Evolutionary conservation across 2,797 vertebrate genomes (phyloP).

Genomic region (Psittacula echo): DNA sequence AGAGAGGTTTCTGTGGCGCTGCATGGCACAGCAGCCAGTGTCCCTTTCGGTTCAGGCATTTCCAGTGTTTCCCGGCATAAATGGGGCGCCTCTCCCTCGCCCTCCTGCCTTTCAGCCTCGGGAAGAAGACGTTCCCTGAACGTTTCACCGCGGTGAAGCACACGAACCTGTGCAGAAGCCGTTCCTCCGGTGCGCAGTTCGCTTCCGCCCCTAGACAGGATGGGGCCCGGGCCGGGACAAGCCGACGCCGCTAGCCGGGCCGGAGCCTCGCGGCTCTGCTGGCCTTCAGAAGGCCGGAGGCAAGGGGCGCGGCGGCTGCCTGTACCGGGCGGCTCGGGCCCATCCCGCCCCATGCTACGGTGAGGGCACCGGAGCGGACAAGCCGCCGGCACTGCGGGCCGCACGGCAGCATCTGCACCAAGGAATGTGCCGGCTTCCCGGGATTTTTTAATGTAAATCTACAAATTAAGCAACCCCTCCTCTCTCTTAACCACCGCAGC

Average conservation of each 20-base stretch:
- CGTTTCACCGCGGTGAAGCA: not conserved
- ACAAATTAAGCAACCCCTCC: not conserved
- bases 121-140: not conserved
- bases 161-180: not conserved
- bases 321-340: not conserved
- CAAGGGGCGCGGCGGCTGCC: not conserved
- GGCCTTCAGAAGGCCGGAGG: fast-evolving
- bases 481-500: not conserved
- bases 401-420: not conserved
- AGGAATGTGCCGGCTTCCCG: fast-evolving
- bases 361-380: not conserved
- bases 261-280: not conserved
- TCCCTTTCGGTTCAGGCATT: slow-evolving; percentile 10
- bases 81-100: not conserved
- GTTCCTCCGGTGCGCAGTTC: not conserved
- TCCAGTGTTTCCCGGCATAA: not conserved
- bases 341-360: not conserved
- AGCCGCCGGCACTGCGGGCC: not conserved
- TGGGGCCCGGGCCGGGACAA: not conserved
- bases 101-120: not conserved
- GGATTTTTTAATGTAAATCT: fast-evolving
- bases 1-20: slow-evolving; percentile 28
- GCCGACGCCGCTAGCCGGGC: fast-evolving
- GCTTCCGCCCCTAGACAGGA: not conserved
- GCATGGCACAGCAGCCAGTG: not conserved